Percentiles rank a stretch among this genome's conserved stretches.
phyloP scores from a whole-genome alignment of 2,113 vertebrate genomes.

The Choloepus hoffmanni region DNA sequence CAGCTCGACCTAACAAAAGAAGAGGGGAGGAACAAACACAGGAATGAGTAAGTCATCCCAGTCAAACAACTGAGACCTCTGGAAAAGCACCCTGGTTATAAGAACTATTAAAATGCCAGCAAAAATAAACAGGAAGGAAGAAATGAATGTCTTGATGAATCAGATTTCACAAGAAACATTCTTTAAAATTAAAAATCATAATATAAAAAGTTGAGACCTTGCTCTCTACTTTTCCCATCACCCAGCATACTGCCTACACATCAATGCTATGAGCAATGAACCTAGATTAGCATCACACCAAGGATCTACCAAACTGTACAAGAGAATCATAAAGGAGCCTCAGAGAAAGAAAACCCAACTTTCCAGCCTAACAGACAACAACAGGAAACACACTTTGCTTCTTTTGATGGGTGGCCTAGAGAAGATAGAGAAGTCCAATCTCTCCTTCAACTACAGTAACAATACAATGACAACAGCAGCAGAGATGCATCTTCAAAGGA shows the following conservation, averaged over 20 bases:
- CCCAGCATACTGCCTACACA: background rate
- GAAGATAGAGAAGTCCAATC: background rate
- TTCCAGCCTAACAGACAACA: background rate
- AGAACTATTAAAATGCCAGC: conserved; percentile 39
- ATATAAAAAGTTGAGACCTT: conserved; percentile 23
- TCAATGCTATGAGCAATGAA: background rate
- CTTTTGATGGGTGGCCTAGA: background rate
- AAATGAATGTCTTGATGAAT: background rate
- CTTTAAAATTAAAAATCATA: conserved; percentile 59
- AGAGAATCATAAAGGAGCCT: conserved; percentile 35
- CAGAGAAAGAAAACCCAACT: conserved; percentile 2
- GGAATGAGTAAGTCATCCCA: conserved; percentile 49
- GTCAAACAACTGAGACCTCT: background rate
- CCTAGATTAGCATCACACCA: background rate
- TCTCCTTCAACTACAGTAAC: background rate
- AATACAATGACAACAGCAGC: background rate
- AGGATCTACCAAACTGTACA: background rate
- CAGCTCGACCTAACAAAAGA: conserved; percentile 92
- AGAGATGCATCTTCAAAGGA: background rate
- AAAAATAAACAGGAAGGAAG: conserved; percentile 16
- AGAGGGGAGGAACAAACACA: conserved; percentile 62
- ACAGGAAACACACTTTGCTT: background rate
- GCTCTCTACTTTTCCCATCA: conserved; percentile 1
- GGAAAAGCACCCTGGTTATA: background rate
- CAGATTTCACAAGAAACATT: conserved; percentile 41